Evolutionary conservation across 1,140 invertebrate species (phyloP).

Genomic region (Metopolophium dirhodum): DNA sequence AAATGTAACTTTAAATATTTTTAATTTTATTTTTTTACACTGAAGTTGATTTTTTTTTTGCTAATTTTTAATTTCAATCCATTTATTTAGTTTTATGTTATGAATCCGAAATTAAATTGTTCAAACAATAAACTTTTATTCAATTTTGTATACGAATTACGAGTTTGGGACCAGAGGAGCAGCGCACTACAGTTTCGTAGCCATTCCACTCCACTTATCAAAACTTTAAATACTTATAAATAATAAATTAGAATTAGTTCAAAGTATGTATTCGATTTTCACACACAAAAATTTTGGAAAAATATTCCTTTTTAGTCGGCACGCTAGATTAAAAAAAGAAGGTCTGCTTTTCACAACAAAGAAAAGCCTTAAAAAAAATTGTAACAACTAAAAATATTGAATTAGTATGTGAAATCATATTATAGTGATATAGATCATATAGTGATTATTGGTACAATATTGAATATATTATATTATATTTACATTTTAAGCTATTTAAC

Average conservation of each 20-base stretch:
- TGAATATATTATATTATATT: not conserved
- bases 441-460: too few relatives aligned
- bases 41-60: not conserved
- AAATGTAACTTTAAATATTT: too few relatives aligned
- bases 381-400: too few relatives aligned
- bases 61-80: not conserved
- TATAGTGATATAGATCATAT: too few relatives aligned
- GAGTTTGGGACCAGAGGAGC: not conserved
- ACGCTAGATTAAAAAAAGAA: not conserved
- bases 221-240: not conserved
- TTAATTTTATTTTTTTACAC: not conserved
- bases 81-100: too few relatives aligned
- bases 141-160: not conserved
- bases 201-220: not conserved
- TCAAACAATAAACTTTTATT: not conserved
- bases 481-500: not conserved
- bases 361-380: too few relatives aligned
- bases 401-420: too few relatives aligned
- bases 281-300: not conserved
- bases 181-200: not conserved
- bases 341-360: too few relatives aligned
- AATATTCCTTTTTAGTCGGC: not conserved
- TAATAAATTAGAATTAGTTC: not conserved
- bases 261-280: not conserved
- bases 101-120: too few relatives aligned